Percentiles rank a stretch among this genome's conserved stretches.
Evolutionary conservation across 2,797 vertebrate species (phyloP).

Genomic region (Eulemur albifrons): DNA sequence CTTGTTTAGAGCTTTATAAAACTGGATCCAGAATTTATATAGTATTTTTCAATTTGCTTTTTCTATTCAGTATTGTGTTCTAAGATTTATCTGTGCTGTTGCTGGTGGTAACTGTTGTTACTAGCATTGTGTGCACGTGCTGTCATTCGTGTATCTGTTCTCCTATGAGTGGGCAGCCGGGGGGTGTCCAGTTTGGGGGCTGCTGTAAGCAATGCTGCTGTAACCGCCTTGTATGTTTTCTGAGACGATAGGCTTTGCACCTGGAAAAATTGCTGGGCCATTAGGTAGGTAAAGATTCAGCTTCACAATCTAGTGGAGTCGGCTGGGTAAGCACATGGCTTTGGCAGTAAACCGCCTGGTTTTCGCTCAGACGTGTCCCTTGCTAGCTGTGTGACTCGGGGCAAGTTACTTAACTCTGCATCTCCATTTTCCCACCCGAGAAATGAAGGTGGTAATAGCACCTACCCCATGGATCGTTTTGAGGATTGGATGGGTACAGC

Average conservation of each 20-base stretch:
- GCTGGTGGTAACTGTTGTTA: background rate
- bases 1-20: background rate
- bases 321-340: background rate
- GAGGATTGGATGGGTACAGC: background rate
- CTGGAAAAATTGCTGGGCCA: background rate
- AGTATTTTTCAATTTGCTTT: background rate
- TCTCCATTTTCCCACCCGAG: background rate
- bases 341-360: background rate
- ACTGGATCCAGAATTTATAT: background rate
- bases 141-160: background rate
- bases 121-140: background rate
- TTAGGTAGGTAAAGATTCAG: background rate
- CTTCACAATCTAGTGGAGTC: background rate
- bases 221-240: background rate
- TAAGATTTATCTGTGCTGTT: background rate
- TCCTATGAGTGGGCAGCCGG: background rate
- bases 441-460: background rate
- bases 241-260: no score
- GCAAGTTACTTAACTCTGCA: background rate
- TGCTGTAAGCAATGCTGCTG: background rate
- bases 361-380: background rate
- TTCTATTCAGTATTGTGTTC: background rate
- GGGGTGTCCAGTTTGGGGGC: background rate
- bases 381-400: background rate
- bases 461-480: background rate